phyloP scores from a whole-genome alignment of 2,888 invertebrate species.

The Lithosia quadra region DNA sequence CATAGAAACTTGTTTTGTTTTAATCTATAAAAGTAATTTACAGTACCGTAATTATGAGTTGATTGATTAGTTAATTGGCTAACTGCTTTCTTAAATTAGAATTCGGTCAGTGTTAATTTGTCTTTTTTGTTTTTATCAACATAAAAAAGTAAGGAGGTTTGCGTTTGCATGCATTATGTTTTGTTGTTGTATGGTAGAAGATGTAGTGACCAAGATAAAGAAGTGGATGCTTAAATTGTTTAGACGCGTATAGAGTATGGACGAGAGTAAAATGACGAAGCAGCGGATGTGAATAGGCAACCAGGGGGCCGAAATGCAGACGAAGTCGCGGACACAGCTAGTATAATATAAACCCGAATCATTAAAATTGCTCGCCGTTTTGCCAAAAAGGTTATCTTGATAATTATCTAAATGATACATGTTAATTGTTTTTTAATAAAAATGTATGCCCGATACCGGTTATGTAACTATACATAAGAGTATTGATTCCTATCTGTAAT shows the following conservation, averaged over 20 bases:
- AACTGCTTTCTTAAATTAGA: conserved; percentile 1
- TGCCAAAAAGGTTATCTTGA: background rate
- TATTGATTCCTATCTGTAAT: background rate
- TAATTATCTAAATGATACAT: background rate
- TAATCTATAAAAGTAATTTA: background rate
- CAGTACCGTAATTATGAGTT: background rate
- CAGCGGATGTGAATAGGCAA: no score
- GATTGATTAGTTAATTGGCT: conserved; percentile 1
- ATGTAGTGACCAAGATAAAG: background rate
- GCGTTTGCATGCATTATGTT: background rate
- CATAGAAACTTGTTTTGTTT: background rate
- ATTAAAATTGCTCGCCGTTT: no score
- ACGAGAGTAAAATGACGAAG: background rate
- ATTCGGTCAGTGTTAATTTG: background rate
- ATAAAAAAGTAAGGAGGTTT: background rate
- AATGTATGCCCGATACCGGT: background rate
- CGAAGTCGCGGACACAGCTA: no score
- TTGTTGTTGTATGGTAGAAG: background rate
- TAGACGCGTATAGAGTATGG: background rate
- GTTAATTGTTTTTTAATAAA: conserved; percentile 3
- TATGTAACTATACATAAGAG: background rate
- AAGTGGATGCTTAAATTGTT: background rate
- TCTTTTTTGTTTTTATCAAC: background rate
- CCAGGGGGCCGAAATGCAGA: no score
- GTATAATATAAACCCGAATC: no score